Conservation (phyloP, 1,140 invertebrate species). For the Bombus huntii region DNA sequence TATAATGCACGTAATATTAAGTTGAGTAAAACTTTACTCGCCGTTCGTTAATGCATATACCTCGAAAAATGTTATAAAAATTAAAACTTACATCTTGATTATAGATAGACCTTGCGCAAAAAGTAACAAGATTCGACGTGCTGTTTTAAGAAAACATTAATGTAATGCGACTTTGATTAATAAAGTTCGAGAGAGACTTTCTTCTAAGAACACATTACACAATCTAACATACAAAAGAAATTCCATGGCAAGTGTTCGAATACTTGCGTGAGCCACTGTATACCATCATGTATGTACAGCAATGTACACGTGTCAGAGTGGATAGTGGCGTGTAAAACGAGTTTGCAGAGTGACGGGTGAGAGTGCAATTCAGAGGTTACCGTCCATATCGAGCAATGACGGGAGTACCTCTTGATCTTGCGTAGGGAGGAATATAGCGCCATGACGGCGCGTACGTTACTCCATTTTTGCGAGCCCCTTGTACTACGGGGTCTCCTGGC, state of each 20-base stretch:
- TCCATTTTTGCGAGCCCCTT: slow-evolving; percentile 90
- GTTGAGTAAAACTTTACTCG: too few relatives aligned
- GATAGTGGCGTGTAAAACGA: neutral
- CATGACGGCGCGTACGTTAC: slow-evolving; percentile 92
- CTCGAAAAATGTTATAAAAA: too few relatives aligned
- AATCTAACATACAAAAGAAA: too few relatives aligned
- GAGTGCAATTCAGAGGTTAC: slow-evolving; percentile 62
- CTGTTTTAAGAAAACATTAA: too few relatives aligned
- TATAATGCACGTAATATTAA: too few relatives aligned
- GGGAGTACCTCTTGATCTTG: slow-evolving; percentile 92
- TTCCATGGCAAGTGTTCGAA: neutral
- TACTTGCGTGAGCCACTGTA: neutral
- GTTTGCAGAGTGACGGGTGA: slow-evolving; percentile 23
- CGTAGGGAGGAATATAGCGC: slow-evolving; percentile 93
- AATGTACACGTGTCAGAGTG: neutral
- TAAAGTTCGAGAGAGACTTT: too few relatives aligned
- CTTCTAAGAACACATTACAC: too few relatives aligned
- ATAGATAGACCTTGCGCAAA: too few relatives aligned
- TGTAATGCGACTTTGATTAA: too few relatives aligned
- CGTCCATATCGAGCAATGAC: slow-evolving; percentile 64
- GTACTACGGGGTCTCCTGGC: slow-evolving; percentile 77
- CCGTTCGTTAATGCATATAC: too few relatives aligned
- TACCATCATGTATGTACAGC: neutral
- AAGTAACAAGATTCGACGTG: too few relatives aligned
- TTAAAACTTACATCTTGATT: too few relatives aligned